These are phyloP conservation scores for Acomys russatus DNA, from an alignment of 2,797 vertebrate species.

Conservation along the genomic window DNA sequence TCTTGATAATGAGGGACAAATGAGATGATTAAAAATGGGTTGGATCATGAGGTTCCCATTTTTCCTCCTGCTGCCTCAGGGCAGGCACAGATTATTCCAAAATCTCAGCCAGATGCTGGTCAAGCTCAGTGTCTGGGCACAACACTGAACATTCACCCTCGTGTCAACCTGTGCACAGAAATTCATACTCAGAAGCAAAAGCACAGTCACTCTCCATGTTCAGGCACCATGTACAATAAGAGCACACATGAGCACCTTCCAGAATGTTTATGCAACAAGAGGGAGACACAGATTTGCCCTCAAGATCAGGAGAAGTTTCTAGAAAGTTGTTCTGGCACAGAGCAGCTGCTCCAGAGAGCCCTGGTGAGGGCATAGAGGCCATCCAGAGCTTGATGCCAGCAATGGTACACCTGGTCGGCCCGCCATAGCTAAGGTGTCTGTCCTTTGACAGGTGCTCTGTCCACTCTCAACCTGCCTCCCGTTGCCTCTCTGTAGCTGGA, in stretches of 20 bases:
- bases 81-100: not conserved
- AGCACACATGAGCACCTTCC: not conserved
- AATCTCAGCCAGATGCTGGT: accelerated
- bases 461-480: accelerated
- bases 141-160: accelerated
- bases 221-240: accelerated
- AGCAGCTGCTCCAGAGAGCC: not conserved
- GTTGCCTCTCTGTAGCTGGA: not conserved
- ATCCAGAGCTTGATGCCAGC: not conserved
- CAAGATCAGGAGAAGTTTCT: accelerated
- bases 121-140: not conserved
- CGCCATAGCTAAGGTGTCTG: not conserved
- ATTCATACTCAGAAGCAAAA: not conserved
- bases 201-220: too few species aligned
- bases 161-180: accelerated
- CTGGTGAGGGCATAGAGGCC: not conserved
- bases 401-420: accelerated
- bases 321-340: not conserved
- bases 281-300: not conserved
- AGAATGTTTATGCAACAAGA: not conserved
- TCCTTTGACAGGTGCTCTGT: accelerated
- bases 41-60: not conserved
- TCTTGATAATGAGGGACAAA: accelerated
- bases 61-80: not conserved
- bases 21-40: not conserved